A percentile compares a stretch with the other conserved stretches of the same genome.
These are phyloP conservation scores for Magallana ariakensis DNA, from an alignment of 1,140 invertebrate genomes.

Conservation along the genomic window DNA sequence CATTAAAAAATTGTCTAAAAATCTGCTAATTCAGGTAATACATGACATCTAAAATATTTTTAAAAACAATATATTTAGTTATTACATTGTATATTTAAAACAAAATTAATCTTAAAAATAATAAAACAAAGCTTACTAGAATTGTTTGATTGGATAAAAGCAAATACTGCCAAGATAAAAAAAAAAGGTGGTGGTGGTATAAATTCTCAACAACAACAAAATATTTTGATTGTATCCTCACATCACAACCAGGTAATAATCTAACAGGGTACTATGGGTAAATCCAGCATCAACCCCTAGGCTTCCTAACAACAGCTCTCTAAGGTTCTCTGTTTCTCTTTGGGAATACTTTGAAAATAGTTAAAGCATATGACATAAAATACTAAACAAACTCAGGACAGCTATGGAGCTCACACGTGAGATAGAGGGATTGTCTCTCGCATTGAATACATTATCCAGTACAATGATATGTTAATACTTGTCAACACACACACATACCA, in stretches of 20 bases:
- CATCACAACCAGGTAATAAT: constrained; percentile 13
- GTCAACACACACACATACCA: background rate
- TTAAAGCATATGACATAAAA: no score
- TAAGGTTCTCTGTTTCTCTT: no score
- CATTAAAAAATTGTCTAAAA: no score
- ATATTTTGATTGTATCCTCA: constrained; percentile 35
- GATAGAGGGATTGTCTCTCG: constrained; percentile 22
- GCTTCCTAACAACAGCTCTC: no score
- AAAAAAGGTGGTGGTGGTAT: background rate
- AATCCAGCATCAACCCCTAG: no score
- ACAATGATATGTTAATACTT: constrained; percentile 28
- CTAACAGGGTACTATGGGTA: background rate
- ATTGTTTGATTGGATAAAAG: constrained; percentile 10
- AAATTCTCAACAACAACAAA: constrained; percentile 30
- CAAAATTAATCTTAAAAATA: no score
- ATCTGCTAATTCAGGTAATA: no score
- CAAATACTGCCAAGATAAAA: constrained; percentile 27
- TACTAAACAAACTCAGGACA: background rate
- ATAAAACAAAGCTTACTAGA: background rate
- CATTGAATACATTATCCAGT: constrained; percentile 16
- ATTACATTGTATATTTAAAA: no score
- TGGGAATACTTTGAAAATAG: background rate
- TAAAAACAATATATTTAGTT: no score
- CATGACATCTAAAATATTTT: no score
- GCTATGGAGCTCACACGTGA: background rate